Evolutionary conservation across 2,797 vertebrate species (phyloP).

Genomic region (Cyprinella venusta): DNA sequence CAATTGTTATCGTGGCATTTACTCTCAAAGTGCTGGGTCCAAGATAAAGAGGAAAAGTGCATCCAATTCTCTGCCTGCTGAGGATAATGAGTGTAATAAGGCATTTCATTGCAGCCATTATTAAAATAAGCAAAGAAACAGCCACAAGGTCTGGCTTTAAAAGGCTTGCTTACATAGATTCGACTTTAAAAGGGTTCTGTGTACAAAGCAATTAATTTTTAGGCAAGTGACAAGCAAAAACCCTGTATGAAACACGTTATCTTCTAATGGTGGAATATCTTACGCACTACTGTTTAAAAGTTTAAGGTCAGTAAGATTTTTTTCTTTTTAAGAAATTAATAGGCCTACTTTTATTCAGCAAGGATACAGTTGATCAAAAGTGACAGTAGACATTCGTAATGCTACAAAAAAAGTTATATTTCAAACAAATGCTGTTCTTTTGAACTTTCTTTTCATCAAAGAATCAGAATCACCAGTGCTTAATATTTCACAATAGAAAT

Average conservation of each 20-base stretch:
- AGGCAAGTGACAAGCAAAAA: neutral
- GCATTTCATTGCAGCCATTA: conserved; percentile 33
- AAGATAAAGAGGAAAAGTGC: neutral
- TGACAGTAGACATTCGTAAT: neutral
- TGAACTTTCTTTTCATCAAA: neutral
- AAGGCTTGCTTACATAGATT: neutral
- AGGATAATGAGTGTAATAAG: conserved; percentile 25
- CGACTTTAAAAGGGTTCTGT: conserved; percentile 12
- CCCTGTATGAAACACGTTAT: neutral
- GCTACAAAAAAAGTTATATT: neutral
- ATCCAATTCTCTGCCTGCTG: conserved; percentile 8
- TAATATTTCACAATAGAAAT: neutral
- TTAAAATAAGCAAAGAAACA: conserved; percentile 33
- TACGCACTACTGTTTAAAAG: neutral
- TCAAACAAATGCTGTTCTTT: neutral
- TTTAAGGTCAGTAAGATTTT: neutral
- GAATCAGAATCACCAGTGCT: too few relatives aligned
- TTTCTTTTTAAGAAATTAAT: neutral
- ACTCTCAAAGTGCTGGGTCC: neutral
- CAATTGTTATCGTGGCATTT: conserved; percentile 14
- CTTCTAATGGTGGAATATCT: neutral
- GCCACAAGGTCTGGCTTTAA: conserved; percentile 9
- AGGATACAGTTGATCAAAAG: neutral
- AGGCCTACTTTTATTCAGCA: neutral
- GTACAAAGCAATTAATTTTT: neutral